These are phyloP conservation scores for Conistra vaccinii DNA, from an alignment of 2,888 invertebrate genomes.

Conservation along the genomic window DNA sequence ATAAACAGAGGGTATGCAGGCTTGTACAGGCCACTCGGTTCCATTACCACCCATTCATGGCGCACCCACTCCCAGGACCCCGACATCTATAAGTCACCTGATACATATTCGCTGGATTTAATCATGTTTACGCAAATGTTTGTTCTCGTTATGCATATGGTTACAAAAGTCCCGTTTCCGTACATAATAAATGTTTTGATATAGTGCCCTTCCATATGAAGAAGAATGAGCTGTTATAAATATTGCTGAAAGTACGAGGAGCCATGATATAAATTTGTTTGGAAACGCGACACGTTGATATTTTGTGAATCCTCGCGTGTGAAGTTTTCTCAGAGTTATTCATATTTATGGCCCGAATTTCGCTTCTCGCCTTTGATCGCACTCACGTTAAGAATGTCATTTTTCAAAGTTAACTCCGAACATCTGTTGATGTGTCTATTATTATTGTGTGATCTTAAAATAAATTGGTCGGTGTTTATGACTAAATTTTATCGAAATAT, in stretches of 20 bases:
- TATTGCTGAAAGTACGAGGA: conserved; percentile 59
- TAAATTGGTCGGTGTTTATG: conserved; percentile 19
- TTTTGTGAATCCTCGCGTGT: conserved; percentile 75
- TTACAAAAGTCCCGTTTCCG: conserved; percentile 43
- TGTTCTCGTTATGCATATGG: conserved; percentile 65
- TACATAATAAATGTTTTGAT: conserved; percentile 58
- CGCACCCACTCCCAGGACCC: conserved; percentile 53
- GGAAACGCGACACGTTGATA: conserved; percentile 72
- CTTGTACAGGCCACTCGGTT: conserved; percentile 43
- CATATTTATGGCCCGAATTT: conserved; percentile 72
- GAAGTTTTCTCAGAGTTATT: conserved; percentile 72
- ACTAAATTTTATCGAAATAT: conserved; percentile 16
- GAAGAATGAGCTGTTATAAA: conserved; percentile 66
- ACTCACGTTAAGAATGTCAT: conserved; percentile 62
- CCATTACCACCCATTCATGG: conserved; percentile 61
- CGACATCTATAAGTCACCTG: conserved; percentile 68
- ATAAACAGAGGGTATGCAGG: conserved; percentile 52
- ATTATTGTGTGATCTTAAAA: conserved; percentile 45
- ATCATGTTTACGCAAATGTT: conserved; percentile 78
- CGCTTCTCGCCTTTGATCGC: conserved; percentile 64
- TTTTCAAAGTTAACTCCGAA: conserved; percentile 59
- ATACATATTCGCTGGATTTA: conserved; percentile 77
- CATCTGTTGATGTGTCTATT: conserved; percentile 63
- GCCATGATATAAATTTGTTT: conserved; percentile 72
- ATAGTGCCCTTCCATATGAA: conserved; percentile 43